Evolutionary conservation across 2,113 vertebrate species (phyloP).

Genomic region (Puntigrus tetrazona): DNA sequence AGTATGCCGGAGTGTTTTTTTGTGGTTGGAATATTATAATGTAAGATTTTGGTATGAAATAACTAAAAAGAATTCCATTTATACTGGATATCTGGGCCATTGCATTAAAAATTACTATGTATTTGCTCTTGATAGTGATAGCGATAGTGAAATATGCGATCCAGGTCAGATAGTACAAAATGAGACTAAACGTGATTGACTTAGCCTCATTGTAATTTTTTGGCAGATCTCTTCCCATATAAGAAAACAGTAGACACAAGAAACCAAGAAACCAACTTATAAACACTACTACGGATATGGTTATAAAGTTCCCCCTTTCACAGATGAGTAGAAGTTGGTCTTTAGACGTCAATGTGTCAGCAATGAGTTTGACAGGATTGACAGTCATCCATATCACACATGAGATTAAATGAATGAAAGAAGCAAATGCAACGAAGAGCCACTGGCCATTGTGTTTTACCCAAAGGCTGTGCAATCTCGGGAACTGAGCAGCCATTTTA

Average conservation of each 20-base stretch:
- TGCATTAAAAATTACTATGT: constrained; percentile 61
- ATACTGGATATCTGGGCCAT: constrained; percentile 70
- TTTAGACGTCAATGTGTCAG: constrained; percentile 56
- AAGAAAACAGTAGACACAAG: constrained; percentile 82
- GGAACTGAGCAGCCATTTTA: constrained; percentile 79
- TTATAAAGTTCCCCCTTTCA: neutral
- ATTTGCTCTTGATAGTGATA: constrained; percentile 67
- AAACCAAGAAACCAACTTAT: constrained; percentile 66
- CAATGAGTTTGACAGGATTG: constrained; percentile 61
- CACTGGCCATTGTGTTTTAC: constrained; percentile 73
- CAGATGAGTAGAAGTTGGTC: constrained; percentile 76
- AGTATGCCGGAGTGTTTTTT: constrained; percentile 80
- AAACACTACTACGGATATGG: neutral
- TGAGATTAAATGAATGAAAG: constrained; percentile 65
- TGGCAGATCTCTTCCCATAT: constrained; percentile 85
- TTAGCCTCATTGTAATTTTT: constrained; percentile 90
- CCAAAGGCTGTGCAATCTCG: constrained; percentile 75
- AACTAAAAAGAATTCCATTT: constrained; percentile 74
- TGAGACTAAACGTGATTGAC: constrained; percentile 82
- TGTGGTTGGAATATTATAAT: constrained; percentile 78
- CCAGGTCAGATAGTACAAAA: constrained; percentile 79
- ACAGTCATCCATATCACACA: constrained; percentile 55
- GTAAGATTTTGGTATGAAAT: constrained; percentile 82
- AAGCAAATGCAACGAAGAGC: constrained; percentile 67
- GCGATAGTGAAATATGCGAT: constrained; percentile 69